Evolutionary conservation across 1,140 invertebrate species (phyloP).

Genomic region (Choristoneura fumiferana): DNA sequence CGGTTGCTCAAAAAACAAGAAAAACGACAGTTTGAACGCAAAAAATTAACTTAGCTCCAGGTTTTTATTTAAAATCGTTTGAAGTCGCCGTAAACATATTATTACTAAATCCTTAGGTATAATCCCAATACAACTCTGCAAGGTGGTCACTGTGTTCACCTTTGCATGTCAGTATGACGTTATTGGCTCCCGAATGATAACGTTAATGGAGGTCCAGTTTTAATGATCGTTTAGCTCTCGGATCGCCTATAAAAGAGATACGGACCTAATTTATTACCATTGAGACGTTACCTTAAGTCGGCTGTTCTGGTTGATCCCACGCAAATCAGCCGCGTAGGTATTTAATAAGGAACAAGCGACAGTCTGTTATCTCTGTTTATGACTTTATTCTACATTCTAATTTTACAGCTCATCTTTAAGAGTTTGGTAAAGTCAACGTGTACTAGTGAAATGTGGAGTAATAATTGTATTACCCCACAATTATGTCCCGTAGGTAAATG

Average conservation of each 20-base stretch:
- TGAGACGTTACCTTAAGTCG: conserved; percentile 45
- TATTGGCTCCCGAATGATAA: conserved; percentile 64
- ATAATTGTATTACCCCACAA: too few relatives aligned
- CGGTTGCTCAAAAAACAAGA: too few relatives aligned
- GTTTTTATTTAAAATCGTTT: too few relatives aligned
- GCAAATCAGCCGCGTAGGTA: conserved; percentile 29
- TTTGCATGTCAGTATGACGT: conserved; percentile 58
- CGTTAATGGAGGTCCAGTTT: conserved; percentile 60
- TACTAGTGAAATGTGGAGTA: too few relatives aligned
- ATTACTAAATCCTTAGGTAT: too few relatives aligned
- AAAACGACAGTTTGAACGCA: too few relatives aligned
- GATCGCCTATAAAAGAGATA: conserved; percentile 66
- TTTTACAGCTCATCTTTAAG: background rate
- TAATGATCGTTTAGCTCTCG: conserved; percentile 62
- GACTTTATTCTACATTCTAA: background rate
- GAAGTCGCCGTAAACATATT: too few relatives aligned
- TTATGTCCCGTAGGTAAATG: too few relatives aligned
- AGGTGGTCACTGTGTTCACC: conserved; percentile 23
- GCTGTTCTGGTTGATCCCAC: conserved; percentile 31
- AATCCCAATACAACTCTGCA: conserved; percentile 27
- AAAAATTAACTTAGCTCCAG: too few relatives aligned
- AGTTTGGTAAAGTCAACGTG: too few relatives aligned
- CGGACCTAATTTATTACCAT: conserved; percentile 56
- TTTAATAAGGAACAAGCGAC: background rate
- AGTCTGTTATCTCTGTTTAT: background rate